These are phyloP conservation scores for Megathymus violae DNA, from an alignment of 1,140 invertebrate genomes.

Conservation along the genomic window DNA sequence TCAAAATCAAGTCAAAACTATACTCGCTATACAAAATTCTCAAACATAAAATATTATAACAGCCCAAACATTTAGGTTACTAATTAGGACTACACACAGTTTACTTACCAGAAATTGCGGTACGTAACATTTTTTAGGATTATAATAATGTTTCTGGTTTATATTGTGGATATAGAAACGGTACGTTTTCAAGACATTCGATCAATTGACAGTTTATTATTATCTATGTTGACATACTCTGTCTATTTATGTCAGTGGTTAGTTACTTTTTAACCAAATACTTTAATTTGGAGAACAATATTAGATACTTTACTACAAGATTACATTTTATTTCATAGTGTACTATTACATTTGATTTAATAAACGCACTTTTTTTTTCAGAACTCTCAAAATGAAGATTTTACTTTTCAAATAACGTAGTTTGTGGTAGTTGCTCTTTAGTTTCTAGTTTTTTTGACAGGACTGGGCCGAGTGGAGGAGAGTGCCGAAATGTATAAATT, in stretches of 20 bases:
- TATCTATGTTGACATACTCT: background rate
- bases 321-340: too few relatives aligned
- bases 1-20: constrained; percentile 36
- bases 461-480: constrained; percentile 57
- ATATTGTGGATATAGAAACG: too few relatives aligned
- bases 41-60: background rate
- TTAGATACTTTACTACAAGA: too few relatives aligned
- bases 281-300: too few relatives aligned
- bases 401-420: background rate
- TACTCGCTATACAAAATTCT: constrained; percentile 31
- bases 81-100: background rate
- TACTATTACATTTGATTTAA: too few relatives aligned
- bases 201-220: too few relatives aligned
- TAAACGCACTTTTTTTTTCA: too few relatives aligned
- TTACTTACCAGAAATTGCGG: constrained; percentile 55
- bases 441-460: constrained; percentile 66
- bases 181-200: too few relatives aligned
- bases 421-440: too few relatives aligned
- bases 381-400: background rate
- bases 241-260: too few relatives aligned
- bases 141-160: background rate
- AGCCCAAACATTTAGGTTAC: background rate
- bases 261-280: too few relatives aligned
- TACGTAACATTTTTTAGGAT: constrained; percentile 61
- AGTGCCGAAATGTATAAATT: constrained; percentile 79